Percentiles rank a stretch among this genome's conserved stretches.
Evolutionary conservation across 2,113 vertebrate species (phyloP).

Genomic region (Pomatostomus ruficeps): DNA sequence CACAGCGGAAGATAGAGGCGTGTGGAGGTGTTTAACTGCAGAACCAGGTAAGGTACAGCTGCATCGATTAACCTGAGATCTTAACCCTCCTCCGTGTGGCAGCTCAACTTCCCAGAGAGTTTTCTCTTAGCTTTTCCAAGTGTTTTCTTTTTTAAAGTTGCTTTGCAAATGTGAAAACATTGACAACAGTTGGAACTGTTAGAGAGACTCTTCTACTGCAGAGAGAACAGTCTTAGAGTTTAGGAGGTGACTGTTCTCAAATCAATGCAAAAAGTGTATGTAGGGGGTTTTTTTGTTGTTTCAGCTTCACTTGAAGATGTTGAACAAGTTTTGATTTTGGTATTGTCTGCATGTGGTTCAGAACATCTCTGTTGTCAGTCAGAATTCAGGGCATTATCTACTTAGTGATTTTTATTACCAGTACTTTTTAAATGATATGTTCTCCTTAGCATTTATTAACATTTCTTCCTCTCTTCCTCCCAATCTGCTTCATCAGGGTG

Average conservation of each 20-base stretch:
- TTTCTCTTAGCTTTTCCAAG: neutral
- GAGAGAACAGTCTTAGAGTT: neutral
- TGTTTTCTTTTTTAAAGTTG: neutral
- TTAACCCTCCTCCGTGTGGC: neutral
- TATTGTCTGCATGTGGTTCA: neutral
- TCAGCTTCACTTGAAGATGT: neutral
- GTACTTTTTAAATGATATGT: neutral
- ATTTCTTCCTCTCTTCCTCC: neutral
- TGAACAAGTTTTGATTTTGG: neutral
- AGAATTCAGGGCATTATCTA: neutral
- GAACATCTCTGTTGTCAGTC: neutral
- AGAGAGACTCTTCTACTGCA: neutral
- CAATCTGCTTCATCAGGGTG: neutral
- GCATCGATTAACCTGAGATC: neutral
- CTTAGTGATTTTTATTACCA: neutral
- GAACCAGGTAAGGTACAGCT: constrained; percentile 68
- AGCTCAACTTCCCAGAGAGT: constrained; percentile 19
- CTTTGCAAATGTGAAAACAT: neutral
- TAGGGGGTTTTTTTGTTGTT: neutral
- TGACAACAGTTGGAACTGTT: neutral
- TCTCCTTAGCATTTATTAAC: neutral
- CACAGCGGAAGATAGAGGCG: constrained; percentile 19
- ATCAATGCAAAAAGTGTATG: neutral
- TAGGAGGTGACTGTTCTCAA: neutral
- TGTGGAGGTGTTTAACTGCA: constrained; percentile 43